A percentile compares a stretch with the other conserved stretches of the same genome.
phyloP scores from a whole-genome alignment of 2,888 invertebrate genomes.

The Mythimna ferrago region DNA sequence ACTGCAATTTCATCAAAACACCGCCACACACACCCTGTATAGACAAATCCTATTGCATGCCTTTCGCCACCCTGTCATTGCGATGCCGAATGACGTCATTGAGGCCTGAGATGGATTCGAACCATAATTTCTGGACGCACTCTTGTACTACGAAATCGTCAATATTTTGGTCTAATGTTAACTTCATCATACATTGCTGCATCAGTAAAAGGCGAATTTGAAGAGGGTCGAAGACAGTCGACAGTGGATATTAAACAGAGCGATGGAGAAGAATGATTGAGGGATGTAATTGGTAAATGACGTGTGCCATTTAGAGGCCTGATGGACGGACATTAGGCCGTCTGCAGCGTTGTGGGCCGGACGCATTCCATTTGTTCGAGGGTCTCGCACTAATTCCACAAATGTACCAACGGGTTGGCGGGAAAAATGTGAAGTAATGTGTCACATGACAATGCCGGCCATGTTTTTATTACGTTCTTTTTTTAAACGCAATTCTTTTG shows the following conservation, averaged over 20 bases:
- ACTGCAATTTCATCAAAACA: conserved; percentile 72
- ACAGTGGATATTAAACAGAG: conserved; percentile 66
- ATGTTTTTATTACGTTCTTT: conserved; percentile 56
- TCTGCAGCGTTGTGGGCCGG: conserved; percentile 84
- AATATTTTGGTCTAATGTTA: conserved; percentile 14
- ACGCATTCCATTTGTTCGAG: conserved; percentile 85
- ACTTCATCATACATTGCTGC: conserved; percentile 68
- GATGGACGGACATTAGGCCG: conserved; percentile 89
- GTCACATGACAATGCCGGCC: conserved; percentile 75
- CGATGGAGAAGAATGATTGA: conserved; percentile 24
- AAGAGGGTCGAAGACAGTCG: conserved; percentile 11
- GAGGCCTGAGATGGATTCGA: conserved; percentile 87
- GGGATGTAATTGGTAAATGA: conserved; percentile 84
- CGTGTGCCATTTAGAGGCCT: conserved; percentile 88
- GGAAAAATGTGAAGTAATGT: conserved; percentile 80
- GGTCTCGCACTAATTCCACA: conserved; percentile 84
- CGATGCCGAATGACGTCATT: conserved; percentile 88
- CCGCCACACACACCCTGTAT: conserved; percentile 67
- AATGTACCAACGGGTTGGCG: conserved; percentile 82
- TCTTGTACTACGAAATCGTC: conserved; percentile 64
- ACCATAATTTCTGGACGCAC: conserved; percentile 87
- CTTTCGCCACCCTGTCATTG: conserved; percentile 87
- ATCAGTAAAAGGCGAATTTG: neutral
- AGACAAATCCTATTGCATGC: conserved; percentile 78
- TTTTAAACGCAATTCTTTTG: conserved; percentile 48